Evolutionary conservation across 2,797 vertebrate genomes (phyloP).

Genomic region (Silurus aristotelis): DNA sequence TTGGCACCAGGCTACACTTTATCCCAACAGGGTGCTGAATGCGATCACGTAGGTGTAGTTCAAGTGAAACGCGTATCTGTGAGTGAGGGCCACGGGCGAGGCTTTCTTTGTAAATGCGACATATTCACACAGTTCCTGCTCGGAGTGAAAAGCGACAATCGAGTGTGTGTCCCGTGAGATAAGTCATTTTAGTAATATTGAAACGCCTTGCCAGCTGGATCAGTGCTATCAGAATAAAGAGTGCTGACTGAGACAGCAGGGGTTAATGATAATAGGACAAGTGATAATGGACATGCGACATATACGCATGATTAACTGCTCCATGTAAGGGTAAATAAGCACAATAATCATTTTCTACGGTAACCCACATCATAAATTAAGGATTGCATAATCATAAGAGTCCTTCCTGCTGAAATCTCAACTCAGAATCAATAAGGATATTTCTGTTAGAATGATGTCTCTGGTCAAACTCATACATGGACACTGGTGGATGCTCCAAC

Average conservation of each 20-base stretch:
- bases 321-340: too few species aligned
- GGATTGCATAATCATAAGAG: too few species aligned
- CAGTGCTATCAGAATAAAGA: background rate
- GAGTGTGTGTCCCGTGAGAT: background rate
- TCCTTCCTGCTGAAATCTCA: too few species aligned
- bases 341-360: too few species aligned
- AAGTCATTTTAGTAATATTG: background rate
- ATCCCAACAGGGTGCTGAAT: background rate
- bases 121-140: background rate
- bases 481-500: too few species aligned
- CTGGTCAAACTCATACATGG: too few species aligned
- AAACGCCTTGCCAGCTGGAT: background rate
- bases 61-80: background rate
- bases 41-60: background rate
- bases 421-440: too few species aligned
- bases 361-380: too few species aligned
- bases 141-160: background rate
- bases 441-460: too few species aligned
- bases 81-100: background rate
- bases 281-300: slow-evolving; percentile 1
- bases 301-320: background rate
- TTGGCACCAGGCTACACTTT: background rate
- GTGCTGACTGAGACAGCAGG: background rate
- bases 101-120: background rate
- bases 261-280: background rate